These are phyloP conservation scores for Dendropsophus ebraccatus DNA, from an alignment of 2,113 vertebrate species.

Conservation along the genomic window DNA sequence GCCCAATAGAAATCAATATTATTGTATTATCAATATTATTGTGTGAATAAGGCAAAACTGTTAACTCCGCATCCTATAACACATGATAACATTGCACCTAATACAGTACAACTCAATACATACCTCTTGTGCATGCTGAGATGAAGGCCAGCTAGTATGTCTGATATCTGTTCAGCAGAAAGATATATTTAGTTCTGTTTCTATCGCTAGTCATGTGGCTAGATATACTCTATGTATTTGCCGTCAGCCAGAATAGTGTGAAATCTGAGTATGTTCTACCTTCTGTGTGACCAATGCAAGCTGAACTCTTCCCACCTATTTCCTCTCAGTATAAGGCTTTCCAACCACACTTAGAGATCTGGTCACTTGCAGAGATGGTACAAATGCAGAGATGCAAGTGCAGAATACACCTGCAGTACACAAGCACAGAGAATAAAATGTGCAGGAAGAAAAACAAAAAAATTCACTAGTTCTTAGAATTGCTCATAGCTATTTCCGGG, in stretches of 20 bases:
- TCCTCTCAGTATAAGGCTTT: constrained; percentile 16
- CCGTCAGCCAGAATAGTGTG: neutral
- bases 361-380: neutral
- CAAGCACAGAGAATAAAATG: too few relatives aligned
- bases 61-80: neutral
- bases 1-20: too few relatives aligned
- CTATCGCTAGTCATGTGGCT: neutral
- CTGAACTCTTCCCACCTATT: neutral
- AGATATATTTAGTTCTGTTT: neutral
- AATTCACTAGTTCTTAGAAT: too few relatives aligned
- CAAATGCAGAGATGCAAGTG: neutral
- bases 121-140: constrained; percentile 23
- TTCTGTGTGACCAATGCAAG: constrained; percentile 13
- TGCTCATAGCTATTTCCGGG: too few relatives aligned
- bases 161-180: neutral
- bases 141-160: neutral
- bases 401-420: neutral
- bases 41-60: too few relatives aligned
- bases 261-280: neutral
- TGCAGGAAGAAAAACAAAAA: too few relatives aligned
- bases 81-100: neutral
- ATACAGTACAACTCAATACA: neutral
- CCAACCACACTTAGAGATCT: constrained; percentile 18
- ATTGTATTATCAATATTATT: too few relatives aligned
- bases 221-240: neutral